Base-by-base conservation (phyloP, 2,888 invertebrate genomes). In the Allolobophora icterica region DNA sequence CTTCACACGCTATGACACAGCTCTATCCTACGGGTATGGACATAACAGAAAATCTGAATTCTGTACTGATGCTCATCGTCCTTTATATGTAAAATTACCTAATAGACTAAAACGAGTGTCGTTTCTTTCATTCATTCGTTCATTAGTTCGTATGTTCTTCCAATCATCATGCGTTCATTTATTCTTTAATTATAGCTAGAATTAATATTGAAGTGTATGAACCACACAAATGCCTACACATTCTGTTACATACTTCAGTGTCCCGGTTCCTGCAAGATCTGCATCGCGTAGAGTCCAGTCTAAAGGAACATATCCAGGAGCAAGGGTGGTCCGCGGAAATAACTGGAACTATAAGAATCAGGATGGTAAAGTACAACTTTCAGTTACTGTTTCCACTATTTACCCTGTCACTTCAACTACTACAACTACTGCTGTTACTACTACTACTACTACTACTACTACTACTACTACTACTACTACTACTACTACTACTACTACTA, bases 301-400 rank as follows among this genome's bases (percentile, higher is more conserved):
- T 11, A 96, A 96, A 94, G 98, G 98, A 42, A 97, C 98, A 93
- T 98, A 97, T 95, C 96, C 97, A 89, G 97, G 97, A 91, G 97
- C 98, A 8, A 97, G 97, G 96, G 98, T 98, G 13, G 96, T 97
- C 6, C 96, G 98, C 92, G 98, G 98, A 11, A 97, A 97, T 58
- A 97, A 98, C 94, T 98, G 98, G 98, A 97, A 98, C 95, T 98
- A 98, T 98, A 97, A 97, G 84, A 97, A 97, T 94, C 98, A 98
- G 95, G 98, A 98, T 96, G 98, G 97, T 97, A 96, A 92, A 40
- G 93, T 30, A 17, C 17, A n/a, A 1, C 1, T 21, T 19, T 24
- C 52, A 71, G 0, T 71, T 4, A 71, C 71, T 71, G n/a, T n/a
- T n/a, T 71, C 71, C 13, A n/a, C 71, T 17, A n/a, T n/a, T n/a